Conservation (phyloP, 2,888 invertebrate genomes). For the Oegoconia quadripuncta region DNA sequence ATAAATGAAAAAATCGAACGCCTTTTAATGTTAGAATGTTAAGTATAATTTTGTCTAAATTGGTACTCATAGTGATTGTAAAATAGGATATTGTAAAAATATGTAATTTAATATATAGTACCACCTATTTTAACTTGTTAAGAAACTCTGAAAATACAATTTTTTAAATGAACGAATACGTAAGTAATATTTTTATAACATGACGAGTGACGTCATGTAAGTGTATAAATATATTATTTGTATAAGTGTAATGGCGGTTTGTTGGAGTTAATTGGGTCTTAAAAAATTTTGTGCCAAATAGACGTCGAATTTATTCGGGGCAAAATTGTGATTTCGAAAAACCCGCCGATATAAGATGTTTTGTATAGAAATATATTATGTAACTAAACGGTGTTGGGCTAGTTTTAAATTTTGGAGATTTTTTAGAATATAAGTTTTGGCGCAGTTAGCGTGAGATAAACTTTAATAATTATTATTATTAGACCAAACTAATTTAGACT, state of each 20-base stretch:
- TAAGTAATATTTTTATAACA: conserved; percentile 32
- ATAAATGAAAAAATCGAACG: neutral
- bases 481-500: conserved; percentile 72
- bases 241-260: conserved; percentile 24
- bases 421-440: conserved; percentile 27
- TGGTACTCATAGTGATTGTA: no score
- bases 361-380: conserved; percentile 34
- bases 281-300: conserved; percentile 75
- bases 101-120: no score
- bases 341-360: conserved; percentile 58
- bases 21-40: neutral
- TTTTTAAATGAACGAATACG: conserved; percentile 16
- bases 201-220: conserved; percentile 41
- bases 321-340: conserved; percentile 56
- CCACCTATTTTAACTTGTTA: conserved; percentile 2
- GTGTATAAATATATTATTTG: conserved; percentile 13
- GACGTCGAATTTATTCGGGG: conserved; percentile 67
- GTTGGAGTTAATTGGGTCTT: conserved; percentile 19
- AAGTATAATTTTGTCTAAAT: no score
- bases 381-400: conserved; percentile 58
- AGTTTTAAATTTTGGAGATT: conserved; percentile 27
- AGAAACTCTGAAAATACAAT: conserved; percentile 17
- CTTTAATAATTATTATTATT: conserved; percentile 46
- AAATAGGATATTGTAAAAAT: no score
- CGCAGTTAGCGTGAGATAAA: conserved; percentile 60